Evolutionary conservation across 1,140 invertebrate genomes (phyloP).

Genomic region (Meteorus sp.): DNA sequence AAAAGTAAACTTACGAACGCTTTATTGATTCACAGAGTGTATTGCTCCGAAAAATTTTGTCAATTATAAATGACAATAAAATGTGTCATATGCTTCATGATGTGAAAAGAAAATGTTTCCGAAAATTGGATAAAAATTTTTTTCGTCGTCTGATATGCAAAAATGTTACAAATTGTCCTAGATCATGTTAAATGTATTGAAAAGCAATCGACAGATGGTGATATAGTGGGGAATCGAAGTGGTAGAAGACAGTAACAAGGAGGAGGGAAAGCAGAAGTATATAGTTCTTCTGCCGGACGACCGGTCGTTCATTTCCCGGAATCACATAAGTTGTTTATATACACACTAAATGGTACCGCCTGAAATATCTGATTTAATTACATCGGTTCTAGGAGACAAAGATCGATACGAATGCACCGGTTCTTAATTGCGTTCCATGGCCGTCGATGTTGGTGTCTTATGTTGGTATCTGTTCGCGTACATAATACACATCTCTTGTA

Average conservation of each 20-base stretch:
- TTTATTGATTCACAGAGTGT: neutral
- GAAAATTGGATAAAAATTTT: too few relatives aligned
- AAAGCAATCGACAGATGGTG: conserved; percentile 21
- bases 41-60: too few relatives aligned
- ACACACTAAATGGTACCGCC: conserved; percentile 46
- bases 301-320: conserved; percentile 36
- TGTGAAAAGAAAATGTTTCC: too few relatives aligned
- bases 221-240: conserved; percentile 9
- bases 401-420: conserved; percentile 46
- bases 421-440: conserved; percentile 45
- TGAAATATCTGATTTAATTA: conserved; percentile 57
- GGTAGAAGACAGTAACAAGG: conserved; percentile 16
- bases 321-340: conserved; percentile 32
- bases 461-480: too few relatives aligned
- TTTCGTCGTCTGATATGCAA: too few relatives aligned
- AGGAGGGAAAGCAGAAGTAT: conserved; percentile 32
- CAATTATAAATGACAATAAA: too few relatives aligned
- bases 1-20: neutral
- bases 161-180: neutral
- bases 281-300: conserved; percentile 35
- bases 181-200: neutral
- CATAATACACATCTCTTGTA: neutral
- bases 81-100: too few relatives aligned
- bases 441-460: neutral
- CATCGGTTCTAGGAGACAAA: conserved; percentile 53